These are phyloP conservation scores for Zaprionus bogoriensis DNA, from an alignment of 2,888 invertebrate genomes.

Conservation along the genomic window DNA sequence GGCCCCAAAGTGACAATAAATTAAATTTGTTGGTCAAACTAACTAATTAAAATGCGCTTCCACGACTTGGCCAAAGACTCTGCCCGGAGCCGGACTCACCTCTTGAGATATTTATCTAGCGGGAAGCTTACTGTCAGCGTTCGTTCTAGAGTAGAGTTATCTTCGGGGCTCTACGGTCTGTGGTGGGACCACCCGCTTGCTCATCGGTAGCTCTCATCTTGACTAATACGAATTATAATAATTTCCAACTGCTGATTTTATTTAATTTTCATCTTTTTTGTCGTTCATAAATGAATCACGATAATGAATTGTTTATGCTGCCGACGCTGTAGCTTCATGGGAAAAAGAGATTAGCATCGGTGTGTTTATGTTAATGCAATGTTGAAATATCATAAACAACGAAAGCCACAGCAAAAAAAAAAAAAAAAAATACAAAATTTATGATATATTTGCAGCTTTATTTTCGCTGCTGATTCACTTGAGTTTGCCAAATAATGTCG, in stretches of 20 bases:
- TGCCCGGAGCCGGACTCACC: constrained; percentile 1
- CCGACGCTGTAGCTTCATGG: constrained; percentile 68
- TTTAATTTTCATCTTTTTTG: constrained; percentile 53
- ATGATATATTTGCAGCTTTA: constrained; percentile 60
- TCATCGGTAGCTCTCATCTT: constrained; percentile 74
- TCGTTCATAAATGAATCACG: constrained; percentile 74
- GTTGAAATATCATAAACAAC: constrained; percentile 64
- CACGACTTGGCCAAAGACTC: constrained; percentile 20
- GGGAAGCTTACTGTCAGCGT: constrained; percentile 67
- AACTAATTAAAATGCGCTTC: constrained; percentile 79
- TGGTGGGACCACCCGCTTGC: constrained; percentile 66
- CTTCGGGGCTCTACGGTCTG: background rate
- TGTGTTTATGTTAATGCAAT: constrained; percentile 73
- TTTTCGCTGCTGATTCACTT: constrained; percentile 65
- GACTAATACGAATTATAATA: constrained; percentile 64
- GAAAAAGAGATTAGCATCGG: constrained; percentile 78
- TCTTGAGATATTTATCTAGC: constrained; percentile 79
- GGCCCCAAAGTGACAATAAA: constrained; percentile 79
- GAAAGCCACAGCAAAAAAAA: constrained; percentile 1
- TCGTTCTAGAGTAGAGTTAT: background rate
- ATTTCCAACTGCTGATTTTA: constrained; percentile 61
- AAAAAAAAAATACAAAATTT: constrained; percentile 4
- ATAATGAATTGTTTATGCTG: constrained; percentile 74
- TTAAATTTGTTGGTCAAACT: constrained; percentile 69
- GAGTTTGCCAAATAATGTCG: constrained; percentile 19